Base-by-base conservation (phyloP, 1,140 invertebrate genomes). In the Anastatus disparis region DNA sequence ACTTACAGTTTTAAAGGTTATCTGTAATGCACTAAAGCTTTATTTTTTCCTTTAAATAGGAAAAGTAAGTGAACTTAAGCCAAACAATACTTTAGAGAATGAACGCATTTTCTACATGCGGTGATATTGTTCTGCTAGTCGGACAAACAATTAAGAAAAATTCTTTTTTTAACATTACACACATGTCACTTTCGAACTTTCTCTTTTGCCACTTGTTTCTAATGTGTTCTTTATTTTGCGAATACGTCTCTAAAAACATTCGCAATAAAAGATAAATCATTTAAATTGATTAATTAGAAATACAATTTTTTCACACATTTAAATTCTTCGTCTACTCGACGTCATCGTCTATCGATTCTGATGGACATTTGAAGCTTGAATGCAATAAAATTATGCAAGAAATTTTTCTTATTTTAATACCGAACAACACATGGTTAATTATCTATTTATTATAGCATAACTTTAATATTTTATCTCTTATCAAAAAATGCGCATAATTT, bases 1-100 rank as follows among this genome's bases (percentile, higher is more conserved):
- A 17, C 1, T 61, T 35, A 17, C 29, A 1, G 31, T 4, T 55
- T n/a, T 17, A 53, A 52, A 40, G n/a, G 24, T 24, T 20, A 29
- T 55, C 29, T 24, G 3, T 53, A 53, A 65, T 53, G 26, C 53
- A 55, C 22, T 40, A 15, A 17, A n/a, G 22, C 35, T 42, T 65
- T 42, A 35, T 17, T 55, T 35, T 42, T 53, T 13, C 4, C 8
- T 12, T 40, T 55, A 50, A 65, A 65, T 55, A 10, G 50, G 48
- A 55, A 53, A 64, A 53, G 48, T 53, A n/a, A 55, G 35, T 53
- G n/a, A 55, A 26, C 46, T 20, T 27, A 17, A 27, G 48, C 13
- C 3, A n/a, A n/a, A 22, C 31, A n/a, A 53, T 55, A n/a, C n/a
- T n/a, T n/a, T 17, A 35, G 1, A 75, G 62, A 76, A 75, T 77